phyloP scores from a whole-genome alignment of 2,113 vertebrate species.

The Phalacrocorax brasilianus region DNA sequence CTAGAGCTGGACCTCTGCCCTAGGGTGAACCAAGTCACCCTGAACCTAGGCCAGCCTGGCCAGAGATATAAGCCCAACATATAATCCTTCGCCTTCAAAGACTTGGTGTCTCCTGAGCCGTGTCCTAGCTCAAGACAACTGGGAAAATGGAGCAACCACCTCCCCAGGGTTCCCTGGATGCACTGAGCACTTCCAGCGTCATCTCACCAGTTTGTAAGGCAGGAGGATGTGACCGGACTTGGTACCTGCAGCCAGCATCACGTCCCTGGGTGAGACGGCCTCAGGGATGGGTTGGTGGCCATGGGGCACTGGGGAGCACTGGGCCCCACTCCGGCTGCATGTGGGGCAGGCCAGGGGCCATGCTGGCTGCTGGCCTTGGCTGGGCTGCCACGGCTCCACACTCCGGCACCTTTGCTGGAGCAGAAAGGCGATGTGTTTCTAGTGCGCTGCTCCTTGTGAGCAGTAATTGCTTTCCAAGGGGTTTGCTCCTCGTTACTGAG shows the following conservation, averaged over 20 bases:
- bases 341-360: accelerated
- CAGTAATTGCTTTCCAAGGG: constrained; percentile 8
- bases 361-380: neutral
- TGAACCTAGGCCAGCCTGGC: neutral
- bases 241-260: neutral
- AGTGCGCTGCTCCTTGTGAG: neutral
- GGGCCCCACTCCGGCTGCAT: neutral
- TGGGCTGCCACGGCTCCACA: neutral
- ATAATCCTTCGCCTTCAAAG: neutral
- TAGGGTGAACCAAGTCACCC: neutral
- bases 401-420: neutral
- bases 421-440: neutral
- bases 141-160: neutral
- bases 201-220: neutral
- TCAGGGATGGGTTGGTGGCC: neutral
- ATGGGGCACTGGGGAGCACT: neutral
- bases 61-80: neutral
- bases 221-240: neutral
- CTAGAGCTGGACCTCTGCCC: neutral
- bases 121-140: neutral
- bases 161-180: neutral
- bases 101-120: neutral
- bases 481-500: neutral
- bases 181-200: neutral
- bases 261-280: neutral